Base-by-base conservation (phyloP, 2,888 invertebrate species). In the Phragmatobia fuliginosa region DNA sequence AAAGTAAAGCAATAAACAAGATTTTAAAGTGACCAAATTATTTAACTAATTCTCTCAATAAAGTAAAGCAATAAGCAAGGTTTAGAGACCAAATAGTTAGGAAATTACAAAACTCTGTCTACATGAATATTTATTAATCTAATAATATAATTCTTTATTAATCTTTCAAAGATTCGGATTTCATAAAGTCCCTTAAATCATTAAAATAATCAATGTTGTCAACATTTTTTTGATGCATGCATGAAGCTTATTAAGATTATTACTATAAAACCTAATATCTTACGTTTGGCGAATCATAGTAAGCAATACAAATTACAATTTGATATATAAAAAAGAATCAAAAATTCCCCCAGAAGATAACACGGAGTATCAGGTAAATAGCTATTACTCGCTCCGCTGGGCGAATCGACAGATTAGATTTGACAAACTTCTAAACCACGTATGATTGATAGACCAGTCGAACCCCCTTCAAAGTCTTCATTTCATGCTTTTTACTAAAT, bases 311-410 rank as follows among this genome's bases (percentile, higher is more conserved):
- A 85, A 85, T 81, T 83, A 85, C 89, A 90, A 91, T 90, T 89
- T 87, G 78, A 80, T 83, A 84, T 86, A 89, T n/a, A 88, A 32
- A 80, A 88, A 91, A 90, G 90, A 90, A 91, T 92, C 91, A 91
- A 90, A 90, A 90, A 89, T 88, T 88, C 85, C 82, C 85, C 81
- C 77, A 84, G 85, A 85, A 87, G 90, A 93, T 93, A 91, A 94
- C 86, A 87, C 81, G 87, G 85, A 84, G 85, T 81, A 83, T 84
- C 89, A 94, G 94, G 94, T 94, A 94, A 94, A 92, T 94, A 94
- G 93, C 94, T 94, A 95, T 95, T 94, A 94, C 88, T 70, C 93
- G 94, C 93, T 93, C 90, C 92, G 87, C 77, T 92, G 94, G 84
- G 71, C 86, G 88, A 86, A 83, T 80, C 78, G 75, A 79, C 86